Evolutionary conservation across 37 sponge, comb jelly and placozoan genomes (phyloP).

Genomic region (Hexactinellida sp.): DNA sequence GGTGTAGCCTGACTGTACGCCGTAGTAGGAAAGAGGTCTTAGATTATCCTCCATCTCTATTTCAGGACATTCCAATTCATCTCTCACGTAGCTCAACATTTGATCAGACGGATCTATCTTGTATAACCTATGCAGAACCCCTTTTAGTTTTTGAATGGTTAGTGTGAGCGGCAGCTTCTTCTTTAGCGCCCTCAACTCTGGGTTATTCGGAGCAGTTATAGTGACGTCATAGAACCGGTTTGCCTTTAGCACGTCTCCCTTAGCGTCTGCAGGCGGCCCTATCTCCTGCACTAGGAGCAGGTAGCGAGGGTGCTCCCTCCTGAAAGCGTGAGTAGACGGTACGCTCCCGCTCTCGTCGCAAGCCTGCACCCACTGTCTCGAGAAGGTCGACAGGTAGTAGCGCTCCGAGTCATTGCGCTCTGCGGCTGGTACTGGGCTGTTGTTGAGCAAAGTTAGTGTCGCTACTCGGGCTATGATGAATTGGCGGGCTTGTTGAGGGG

Average conservation of each 20-base stretch:
- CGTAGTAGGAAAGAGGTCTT: constrained; percentile 56
- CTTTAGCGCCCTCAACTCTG: constrained; percentile 21
- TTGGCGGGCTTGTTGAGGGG: constrained; percentile 34
- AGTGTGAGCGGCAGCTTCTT: constrained; percentile 64
- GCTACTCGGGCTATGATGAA: constrained; percentile 44
- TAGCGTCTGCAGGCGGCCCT: not conserved
- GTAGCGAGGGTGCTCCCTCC: constrained; percentile 27
- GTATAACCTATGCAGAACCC: constrained; percentile 52
- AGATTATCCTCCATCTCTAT: constrained; percentile 56
- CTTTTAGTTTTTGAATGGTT: constrained; percentile 76
- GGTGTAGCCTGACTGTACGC: constrained; percentile 54
- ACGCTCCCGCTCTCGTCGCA: not conserved
- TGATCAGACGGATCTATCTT: constrained; percentile 53
- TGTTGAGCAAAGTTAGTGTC: constrained; percentile 34
- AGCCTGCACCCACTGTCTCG: constrained; percentile 18
- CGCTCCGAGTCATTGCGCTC: constrained; percentile 56
- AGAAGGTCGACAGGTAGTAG: constrained; percentile 51
- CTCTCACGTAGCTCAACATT: constrained; percentile 22
- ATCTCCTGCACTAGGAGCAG: constrained; percentile 20
- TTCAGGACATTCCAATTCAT: constrained; percentile 28
- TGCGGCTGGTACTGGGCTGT: constrained; percentile 34
- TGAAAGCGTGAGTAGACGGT: not conserved
- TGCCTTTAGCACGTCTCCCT: not conserved
- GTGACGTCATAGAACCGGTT: constrained; percentile 28
- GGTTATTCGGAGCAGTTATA: constrained; percentile 38